Percentiles rank a stretch among this genome's conserved stretches.
These are phyloP conservation scores for Peromyscus aztecus DNA, from an alignment of 2,797 vertebrate species.

Conservation along the genomic window DNA sequence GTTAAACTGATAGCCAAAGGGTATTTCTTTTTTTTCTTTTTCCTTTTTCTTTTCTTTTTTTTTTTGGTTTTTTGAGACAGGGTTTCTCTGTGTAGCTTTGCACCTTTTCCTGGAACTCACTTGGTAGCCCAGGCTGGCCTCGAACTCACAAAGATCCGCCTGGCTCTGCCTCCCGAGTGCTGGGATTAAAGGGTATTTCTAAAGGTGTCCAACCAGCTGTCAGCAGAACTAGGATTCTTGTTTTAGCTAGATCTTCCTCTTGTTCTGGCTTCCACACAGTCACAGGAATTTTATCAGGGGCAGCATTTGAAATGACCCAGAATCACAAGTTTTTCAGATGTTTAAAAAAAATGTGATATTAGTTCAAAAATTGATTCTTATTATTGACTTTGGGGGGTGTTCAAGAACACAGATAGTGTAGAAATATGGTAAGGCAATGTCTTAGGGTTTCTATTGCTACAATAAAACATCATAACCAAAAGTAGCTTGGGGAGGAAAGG, in stretches of 20 bases:
- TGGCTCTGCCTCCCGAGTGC: too few species aligned
- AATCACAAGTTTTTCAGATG: not conserved
- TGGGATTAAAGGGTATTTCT: not conserved
- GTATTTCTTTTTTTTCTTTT: too few species aligned
- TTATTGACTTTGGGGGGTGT: not conserved
- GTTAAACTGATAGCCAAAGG: not conserved
- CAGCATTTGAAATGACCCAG: not conserved
- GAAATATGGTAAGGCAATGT: not conserved
- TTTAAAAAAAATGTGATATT: constrained; percentile 22
- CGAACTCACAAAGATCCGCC: too few species aligned
- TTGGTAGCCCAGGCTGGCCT: too few species aligned
- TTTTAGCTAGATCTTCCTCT: not conserved
- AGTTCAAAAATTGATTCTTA: not conserved
- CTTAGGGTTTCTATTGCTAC: not conserved
- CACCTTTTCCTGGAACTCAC: too few species aligned
- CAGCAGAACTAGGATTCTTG: not conserved
- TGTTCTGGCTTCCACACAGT: not conserved
- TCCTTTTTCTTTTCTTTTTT: too few species aligned
- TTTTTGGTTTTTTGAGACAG: too few species aligned
- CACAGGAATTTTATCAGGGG: not conserved
- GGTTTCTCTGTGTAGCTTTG: too few species aligned
- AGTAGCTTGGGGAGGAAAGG: not conserved
- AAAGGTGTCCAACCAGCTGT: not conserved
- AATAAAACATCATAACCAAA: not conserved
- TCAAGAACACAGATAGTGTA: not conserved